Conservation (phyloP, 2,888 invertebrate species). For the Thera britannica region DNA sequence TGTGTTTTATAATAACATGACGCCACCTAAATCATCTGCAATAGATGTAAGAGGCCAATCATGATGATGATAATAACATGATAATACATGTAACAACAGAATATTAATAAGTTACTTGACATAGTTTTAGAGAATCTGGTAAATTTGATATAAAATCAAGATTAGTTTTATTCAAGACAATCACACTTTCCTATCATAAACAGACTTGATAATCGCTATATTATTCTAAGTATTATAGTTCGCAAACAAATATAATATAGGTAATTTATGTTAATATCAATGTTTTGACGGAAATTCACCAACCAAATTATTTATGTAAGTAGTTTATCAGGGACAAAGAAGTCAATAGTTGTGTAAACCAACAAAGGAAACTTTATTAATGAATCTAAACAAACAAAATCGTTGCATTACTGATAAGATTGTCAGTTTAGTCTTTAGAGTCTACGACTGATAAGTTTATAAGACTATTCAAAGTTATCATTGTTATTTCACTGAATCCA, state of each 20-base stretch:
- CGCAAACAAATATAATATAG: not conserved
- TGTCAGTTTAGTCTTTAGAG: not conserved
- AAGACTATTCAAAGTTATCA: too few relatives aligned
- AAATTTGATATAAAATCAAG: too few relatives aligned
- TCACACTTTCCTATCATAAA: too few relatives aligned
- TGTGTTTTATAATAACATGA: too few relatives aligned
- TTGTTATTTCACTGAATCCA: too few relatives aligned
- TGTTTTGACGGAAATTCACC: conserved; percentile 4
- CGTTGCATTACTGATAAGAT: not conserved
- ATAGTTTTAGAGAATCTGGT: too few relatives aligned
- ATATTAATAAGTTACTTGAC: too few relatives aligned
- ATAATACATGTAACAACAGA: too few relatives aligned
- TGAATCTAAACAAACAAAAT: not conserved
- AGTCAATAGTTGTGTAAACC: not conserved
- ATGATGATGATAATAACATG: too few relatives aligned
- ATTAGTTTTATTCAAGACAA: too few relatives aligned
- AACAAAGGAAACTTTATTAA: not conserved
- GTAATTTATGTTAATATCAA: not conserved
- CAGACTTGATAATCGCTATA: not conserved
- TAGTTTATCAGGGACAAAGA: not conserved
- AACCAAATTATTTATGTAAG: not conserved
- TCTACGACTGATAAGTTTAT: not conserved
- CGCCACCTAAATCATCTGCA: too few relatives aligned
- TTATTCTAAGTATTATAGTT: not conserved
- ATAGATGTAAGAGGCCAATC: too few relatives aligned